These are phyloP conservation scores for Trematocara unimaculatum DNA, from an alignment of 2,113 vertebrate species.

Conservation along the genomic window DNA sequence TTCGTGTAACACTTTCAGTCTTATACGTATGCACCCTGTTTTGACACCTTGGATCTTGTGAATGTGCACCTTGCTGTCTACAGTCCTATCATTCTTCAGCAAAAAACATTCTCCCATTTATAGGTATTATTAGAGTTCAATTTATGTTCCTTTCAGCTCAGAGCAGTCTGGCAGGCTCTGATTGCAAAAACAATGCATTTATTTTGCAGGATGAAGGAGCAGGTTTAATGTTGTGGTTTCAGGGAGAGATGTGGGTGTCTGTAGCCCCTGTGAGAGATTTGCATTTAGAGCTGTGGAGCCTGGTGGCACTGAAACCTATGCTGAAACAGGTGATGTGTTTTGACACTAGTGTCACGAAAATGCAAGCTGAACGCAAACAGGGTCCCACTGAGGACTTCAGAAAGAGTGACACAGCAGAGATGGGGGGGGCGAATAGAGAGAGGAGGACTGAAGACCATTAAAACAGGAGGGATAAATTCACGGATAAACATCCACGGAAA, in stretches of 20 bases:
- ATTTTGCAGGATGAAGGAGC: not conserved
- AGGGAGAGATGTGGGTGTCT: not conserved
- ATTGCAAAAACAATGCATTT: slow-evolving; percentile 23
- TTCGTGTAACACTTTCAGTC: not conserved
- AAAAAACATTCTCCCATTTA: slow-evolving; percentile 53
- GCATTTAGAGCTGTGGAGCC: slow-evolving; percentile 28
- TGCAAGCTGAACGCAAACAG: slow-evolving; percentile 39
- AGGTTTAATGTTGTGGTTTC: slow-evolving; percentile 9
- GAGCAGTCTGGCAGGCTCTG: slow-evolving; percentile 4
- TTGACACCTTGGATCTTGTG: slow-evolving; percentile 16
- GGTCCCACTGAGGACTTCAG: slow-evolving; percentile 1
- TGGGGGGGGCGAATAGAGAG: not conserved
- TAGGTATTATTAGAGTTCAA: slow-evolving; percentile 41
- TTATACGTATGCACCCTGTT: not conserved
- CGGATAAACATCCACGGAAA: not conserved
- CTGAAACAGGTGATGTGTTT: slow-evolving; percentile 46
- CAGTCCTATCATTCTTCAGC: slow-evolving; percentile 29
- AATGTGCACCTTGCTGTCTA: slow-evolving; percentile 20
- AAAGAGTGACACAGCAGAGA: slow-evolving; percentile 7
- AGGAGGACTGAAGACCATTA: not conserved
- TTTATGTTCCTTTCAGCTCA: slow-evolving; percentile 30
- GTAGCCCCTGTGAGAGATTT: slow-evolving; percentile 11
- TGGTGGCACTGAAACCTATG: slow-evolving; percentile 36
- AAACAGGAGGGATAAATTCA: not conserved
- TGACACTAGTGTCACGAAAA: slow-evolving; percentile 54